Percentiles rank a stretch among this genome's conserved stretches.
Evolutionary conservation across 2,797 vertebrate species (phyloP).

Genomic region (Discoglossus pictus): DNA sequence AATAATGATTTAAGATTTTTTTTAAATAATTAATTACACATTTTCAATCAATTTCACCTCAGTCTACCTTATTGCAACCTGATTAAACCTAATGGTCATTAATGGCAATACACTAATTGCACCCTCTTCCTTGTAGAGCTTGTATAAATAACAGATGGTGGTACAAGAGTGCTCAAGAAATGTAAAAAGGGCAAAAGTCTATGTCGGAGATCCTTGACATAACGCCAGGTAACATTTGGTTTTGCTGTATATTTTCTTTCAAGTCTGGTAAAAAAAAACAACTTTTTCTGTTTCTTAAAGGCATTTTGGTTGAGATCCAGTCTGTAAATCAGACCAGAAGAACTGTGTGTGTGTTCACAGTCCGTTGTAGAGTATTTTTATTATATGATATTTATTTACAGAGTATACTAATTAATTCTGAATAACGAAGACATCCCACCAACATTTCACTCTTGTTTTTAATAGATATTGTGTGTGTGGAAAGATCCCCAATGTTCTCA

Average conservation of each 20-base stretch:
- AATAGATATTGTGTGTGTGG: no score
- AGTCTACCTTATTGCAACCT: no score
- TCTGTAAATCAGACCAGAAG: conserved; percentile 7
- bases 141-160: no score
- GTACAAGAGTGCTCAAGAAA: no score
- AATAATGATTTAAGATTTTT: no score
- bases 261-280: conserved; percentile 20
- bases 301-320: conserved; percentile 25
- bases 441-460: no score
- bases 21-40: no score
- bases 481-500: no score
- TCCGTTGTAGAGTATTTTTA: conserved; percentile 6
- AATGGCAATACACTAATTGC: no score
- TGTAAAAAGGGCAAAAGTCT: conserved; percentile 5
- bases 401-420: conserved; percentile 7
- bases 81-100: no score
- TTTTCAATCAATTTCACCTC: no score
- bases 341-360: conserved; percentile 29
- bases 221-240: conserved; percentile 26
- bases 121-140: no score
- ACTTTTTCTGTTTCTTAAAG: neutral
- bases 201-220: neutral
- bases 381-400: conserved; percentile 12
- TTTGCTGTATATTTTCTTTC: conserved; percentile 39
- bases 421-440: neutral